phyloP scores from a whole-genome alignment of 1,140 invertebrate genomes.

The Pristionchus pacificus region DNA sequence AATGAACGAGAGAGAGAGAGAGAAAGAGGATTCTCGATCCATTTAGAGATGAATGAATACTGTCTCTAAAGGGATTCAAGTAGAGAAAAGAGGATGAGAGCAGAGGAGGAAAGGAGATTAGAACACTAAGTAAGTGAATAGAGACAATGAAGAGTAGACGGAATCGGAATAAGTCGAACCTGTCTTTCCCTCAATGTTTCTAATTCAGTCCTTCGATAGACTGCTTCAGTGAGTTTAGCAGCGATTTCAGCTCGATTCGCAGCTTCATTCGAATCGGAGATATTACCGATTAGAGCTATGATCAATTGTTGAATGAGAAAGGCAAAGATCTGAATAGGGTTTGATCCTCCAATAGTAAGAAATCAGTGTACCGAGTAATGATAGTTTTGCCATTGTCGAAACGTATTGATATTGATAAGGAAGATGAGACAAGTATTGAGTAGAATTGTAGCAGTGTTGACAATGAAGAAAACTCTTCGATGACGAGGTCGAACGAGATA shows the following conservation, averaged over 20 bases:
- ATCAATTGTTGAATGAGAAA: constrained; percentile 53
- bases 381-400: neutral
- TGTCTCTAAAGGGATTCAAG: too few species aligned
- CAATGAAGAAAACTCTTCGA: constrained; percentile 45
- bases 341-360: neutral
- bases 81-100: too few species aligned
- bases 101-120: too few species aligned
- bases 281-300: constrained; percentile 45
- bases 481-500: constrained; percentile 56
- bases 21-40: too few species aligned
- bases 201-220: constrained; percentile 49
- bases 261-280: constrained; percentile 53
- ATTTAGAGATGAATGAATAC: too few species aligned
- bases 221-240: constrained; percentile 49
- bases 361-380: neutral
- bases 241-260: constrained; percentile 50
- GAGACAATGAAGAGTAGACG: too few species aligned
- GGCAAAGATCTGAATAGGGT: constrained; percentile 34
- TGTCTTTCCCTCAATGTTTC: constrained; percentile 54
- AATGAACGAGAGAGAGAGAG: too few species aligned
- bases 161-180: too few species aligned
- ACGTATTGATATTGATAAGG: constrained; percentile 1
- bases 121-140: too few species aligned
- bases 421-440: constrained; percentile 18
- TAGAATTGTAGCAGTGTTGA: neutral